Evolutionary conservation across 2,888 invertebrate species (phyloP).

Genomic region (Apodemia zela): DNA sequence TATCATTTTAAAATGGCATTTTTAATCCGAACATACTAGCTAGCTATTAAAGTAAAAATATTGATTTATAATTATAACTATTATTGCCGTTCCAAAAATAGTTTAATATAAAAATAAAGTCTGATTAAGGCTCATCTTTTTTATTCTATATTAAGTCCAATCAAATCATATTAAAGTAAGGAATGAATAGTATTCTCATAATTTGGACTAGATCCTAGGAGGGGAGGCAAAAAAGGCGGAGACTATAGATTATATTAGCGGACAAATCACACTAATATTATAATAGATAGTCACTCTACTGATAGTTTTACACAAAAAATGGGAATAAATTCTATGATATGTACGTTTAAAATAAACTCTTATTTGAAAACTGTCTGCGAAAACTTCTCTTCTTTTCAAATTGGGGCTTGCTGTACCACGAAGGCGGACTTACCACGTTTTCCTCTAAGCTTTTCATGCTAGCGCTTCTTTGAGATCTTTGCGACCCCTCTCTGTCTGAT

Average conservation of each 20-base stretch:
- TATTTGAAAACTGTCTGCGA: conserved; percentile 55
- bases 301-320: background rate
- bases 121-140: background rate
- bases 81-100: no score
- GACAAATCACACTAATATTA: background rate
- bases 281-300: background rate
- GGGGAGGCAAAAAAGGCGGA: background rate
- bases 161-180: background rate
- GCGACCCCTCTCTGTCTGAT: conserved; percentile 53
- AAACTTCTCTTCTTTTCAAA: conserved; percentile 74
- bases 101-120: background rate
- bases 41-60: no score
- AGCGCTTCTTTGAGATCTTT: conserved; percentile 49
- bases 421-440: conserved; percentile 62
- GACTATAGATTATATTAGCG: background rate
- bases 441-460: conserved; percentile 66
- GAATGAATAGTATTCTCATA: background rate
- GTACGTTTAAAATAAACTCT: conserved; percentile 37
- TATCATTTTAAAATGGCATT: no score
- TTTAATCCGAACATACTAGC: no score
- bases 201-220: background rate
- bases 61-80: no score
- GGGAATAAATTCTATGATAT: conserved; percentile 7
- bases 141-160: background rate
- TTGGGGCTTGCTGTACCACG: conserved; percentile 76